A percentile compares a stretch with the other conserved stretches of the same genome.
These are phyloP conservation scores for Sebastes steindachneri DNA, from an alignment of 2,797 vertebrate species.

Conservation along the genomic window DNA sequence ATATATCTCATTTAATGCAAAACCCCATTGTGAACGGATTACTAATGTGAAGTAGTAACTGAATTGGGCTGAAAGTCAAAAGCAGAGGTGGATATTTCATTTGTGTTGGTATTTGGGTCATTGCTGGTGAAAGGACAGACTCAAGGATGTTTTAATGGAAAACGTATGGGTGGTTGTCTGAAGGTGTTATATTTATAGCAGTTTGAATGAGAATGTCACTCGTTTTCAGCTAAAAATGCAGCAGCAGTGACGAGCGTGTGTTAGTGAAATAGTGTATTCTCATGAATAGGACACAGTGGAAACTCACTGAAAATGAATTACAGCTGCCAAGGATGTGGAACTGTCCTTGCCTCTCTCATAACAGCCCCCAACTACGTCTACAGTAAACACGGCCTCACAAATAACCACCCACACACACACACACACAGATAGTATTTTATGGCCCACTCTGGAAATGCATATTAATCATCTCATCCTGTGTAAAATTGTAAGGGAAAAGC, in stretches of 20 bases:
- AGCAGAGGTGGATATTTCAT: conserved; percentile 2
- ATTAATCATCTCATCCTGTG: conserved; percentile 34
- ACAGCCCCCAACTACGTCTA: not conserved
- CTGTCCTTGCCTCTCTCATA: not conserved
- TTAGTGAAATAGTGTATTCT: not conserved
- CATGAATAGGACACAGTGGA: not conserved
- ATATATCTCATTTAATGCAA: conserved; percentile 19
- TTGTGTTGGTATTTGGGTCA: conserved; percentile 40
- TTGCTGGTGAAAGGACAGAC: conserved; percentile 11
- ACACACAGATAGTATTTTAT: conserved; percentile 16
- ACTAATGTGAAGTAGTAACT: not conserved
- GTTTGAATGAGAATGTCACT: conserved; percentile 4
- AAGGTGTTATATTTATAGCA: conserved; percentile 40
- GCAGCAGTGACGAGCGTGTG: conserved; percentile 3
- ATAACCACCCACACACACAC: not conserved
- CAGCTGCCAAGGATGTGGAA: conserved; percentile 8
- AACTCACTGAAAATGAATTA: conserved; percentile 11
- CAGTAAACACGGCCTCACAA: not conserved
- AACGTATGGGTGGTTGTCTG: conserved; percentile 14
- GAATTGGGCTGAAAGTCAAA: not conserved
- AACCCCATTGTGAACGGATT: conserved; percentile 1
- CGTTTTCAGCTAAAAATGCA: conserved; percentile 16
- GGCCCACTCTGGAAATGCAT: conserved; percentile 29
- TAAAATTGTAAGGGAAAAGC: not conserved
- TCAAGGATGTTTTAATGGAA: conserved; percentile 21